These are phyloP conservation scores for Pangasius sanitwongsei DNA, from an alignment of 2,797 vertebrate species.

Conservation along the genomic window DNA sequence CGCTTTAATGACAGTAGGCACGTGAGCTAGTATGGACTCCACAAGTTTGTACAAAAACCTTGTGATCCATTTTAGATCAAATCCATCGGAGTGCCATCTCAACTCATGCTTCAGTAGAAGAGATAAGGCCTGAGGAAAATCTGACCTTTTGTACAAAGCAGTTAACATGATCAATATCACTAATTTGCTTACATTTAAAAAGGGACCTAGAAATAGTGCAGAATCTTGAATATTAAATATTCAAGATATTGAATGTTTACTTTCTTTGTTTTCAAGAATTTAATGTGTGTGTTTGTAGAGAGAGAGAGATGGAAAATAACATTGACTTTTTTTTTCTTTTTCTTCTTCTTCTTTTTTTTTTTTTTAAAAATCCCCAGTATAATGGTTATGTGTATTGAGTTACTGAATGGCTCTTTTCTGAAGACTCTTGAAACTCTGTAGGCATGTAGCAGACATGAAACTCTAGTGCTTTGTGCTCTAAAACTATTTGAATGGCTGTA, in stretches of 20 bases:
- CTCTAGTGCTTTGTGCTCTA: conserved; percentile 9
- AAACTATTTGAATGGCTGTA: conserved; percentile 21
- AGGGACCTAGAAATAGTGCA: neutral
- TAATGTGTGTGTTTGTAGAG: neutral
- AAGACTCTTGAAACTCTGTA: conserved; percentile 12
- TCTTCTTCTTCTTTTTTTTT: neutral
- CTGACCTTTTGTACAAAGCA: neutral
- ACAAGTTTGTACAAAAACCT: neutral
- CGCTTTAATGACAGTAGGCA: neutral
- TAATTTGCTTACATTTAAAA: neutral
- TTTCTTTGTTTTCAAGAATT: neutral
- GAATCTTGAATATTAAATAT: neutral
- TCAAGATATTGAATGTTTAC: neutral
- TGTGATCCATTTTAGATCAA: neutral
- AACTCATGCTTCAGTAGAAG: neutral
- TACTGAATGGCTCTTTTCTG: conserved; percentile 16
- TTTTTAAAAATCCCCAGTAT: neutral
- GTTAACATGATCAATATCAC: neutral
- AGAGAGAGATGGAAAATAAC: neutral
- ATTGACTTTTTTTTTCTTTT: no score
- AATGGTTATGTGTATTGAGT: neutral
- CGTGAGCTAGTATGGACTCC: neutral
- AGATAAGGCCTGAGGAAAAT: neutral
- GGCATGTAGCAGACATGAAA: conserved; percentile 1
- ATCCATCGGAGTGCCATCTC: neutral